phyloP scores from a whole-genome alignment of 2,113 vertebrate species.

The Vidua chalybeata region DNA sequence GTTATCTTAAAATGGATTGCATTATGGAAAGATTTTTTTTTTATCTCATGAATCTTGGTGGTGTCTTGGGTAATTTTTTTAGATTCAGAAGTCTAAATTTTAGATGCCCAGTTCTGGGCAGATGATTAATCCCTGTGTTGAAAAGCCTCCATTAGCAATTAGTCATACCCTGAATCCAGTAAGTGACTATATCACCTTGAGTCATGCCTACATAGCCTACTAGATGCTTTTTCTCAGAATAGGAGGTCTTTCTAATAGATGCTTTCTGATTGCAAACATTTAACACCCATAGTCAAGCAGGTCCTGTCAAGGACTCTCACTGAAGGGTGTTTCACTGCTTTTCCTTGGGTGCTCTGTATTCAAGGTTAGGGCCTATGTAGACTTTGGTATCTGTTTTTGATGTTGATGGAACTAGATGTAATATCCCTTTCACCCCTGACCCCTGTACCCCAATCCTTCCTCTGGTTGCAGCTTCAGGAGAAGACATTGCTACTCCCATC shows the following conservation, averaged over 20 bases:
- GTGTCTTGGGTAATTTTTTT: neutral
- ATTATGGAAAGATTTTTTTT: neutral
- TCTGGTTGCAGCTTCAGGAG: neutral
- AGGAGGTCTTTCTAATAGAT: neutral
- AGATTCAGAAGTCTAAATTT: constrained; percentile 5
- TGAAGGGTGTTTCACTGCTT: neutral
- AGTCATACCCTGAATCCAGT: neutral
- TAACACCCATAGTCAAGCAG: neutral
- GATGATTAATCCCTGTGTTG: neutral
- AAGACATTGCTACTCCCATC: neutral
- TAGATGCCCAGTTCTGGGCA: neutral
- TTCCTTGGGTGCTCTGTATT: neutral
- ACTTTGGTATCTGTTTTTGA: neutral
- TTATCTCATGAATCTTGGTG: neutral
- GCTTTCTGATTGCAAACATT: neutral
- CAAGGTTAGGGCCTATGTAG: neutral
- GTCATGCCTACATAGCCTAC: neutral
- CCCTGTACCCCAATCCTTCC: neutral
- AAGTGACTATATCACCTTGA: neutral
- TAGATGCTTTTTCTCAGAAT: neutral
- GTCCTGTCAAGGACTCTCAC: neutral
- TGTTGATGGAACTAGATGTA: neutral
- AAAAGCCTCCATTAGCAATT: constrained; percentile 9
- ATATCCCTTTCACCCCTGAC: neutral
- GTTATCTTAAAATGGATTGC: neutral